Conservation (phyloP, 2,888 invertebrate species). For the Sthenelais limicola region DNA sequence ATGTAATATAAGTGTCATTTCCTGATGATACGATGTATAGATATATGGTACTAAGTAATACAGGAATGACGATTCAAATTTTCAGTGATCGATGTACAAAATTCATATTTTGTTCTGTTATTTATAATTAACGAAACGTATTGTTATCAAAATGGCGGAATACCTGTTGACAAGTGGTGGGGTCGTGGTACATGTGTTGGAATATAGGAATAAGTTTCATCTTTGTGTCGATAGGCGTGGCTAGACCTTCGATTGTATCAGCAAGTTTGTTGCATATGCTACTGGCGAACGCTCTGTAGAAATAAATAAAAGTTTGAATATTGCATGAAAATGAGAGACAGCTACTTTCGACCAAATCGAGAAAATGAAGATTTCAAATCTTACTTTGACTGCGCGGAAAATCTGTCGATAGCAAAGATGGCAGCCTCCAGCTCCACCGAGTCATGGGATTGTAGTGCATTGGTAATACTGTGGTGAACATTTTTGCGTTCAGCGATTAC, state of each 20-base stretch:
- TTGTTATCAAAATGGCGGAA: too few species aligned
- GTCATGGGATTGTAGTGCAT: conserved; percentile 94
- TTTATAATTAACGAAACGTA: too few species aligned
- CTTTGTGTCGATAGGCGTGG: conserved; percentile 93
- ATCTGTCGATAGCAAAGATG: conserved; percentile 93
- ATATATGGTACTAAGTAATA: too few species aligned
- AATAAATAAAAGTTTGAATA: conserved; percentile 8
- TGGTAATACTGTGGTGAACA: conserved; percentile 94
- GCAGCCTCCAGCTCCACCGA: conserved; percentile 96
- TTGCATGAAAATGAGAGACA: background rate
- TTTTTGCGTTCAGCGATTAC: conserved; percentile 95
- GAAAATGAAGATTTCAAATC: conserved; percentile 51
- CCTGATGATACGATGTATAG: too few species aligned
- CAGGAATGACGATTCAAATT: too few species aligned
- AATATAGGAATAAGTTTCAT: conserved; percentile 91
- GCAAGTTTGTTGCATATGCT: conserved; percentile 96
- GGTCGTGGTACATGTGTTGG: conserved; percentile 92
- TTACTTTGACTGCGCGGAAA: conserved; percentile 94
- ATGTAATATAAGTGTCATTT: too few species aligned
- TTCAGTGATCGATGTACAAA: too few species aligned
- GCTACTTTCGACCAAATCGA: background rate
- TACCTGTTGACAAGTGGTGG: too few species aligned
- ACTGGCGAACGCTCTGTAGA: conserved; percentile 89
- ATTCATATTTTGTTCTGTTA: too few species aligned
- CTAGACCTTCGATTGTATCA: conserved; percentile 93